Conservation (phyloP, 2,888 invertebrate species). For the Rhingia rostrata region DNA sequence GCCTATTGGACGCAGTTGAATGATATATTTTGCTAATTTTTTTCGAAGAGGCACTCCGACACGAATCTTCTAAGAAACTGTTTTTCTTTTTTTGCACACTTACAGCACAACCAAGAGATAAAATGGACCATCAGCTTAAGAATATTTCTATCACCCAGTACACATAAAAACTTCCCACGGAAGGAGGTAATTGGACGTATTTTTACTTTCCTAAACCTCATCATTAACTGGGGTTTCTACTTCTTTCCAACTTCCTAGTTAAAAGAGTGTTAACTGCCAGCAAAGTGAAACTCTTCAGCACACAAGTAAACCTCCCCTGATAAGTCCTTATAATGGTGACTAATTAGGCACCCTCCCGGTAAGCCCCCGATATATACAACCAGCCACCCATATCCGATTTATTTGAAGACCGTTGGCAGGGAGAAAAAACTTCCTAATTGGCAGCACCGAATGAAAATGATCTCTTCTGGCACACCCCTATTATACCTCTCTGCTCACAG, state of each 20-base stretch:
- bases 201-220: constrained; percentile 19
- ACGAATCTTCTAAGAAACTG: no score
- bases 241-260: not conserved
- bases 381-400: constrained; percentile 4
- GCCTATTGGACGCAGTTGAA: no score
- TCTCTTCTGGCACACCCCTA: not conserved
- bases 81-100: no score
- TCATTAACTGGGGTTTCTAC: constrained; percentile 23
- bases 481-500: not conserved
- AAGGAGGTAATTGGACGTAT: no score
- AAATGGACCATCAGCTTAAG: no score
- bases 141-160: no score
- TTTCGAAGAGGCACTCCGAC: no score
- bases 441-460: constrained; percentile 46
- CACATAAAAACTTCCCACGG: no score
- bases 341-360: constrained; percentile 57
- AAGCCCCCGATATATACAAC: not conserved
- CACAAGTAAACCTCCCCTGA: constrained; percentile 1
- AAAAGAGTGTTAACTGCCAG: constrained; percentile 49
- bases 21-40: no score
- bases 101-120: no score
- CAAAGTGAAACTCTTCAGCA: constrained; percentile 42
- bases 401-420: constrained; percentile 13
- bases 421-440: constrained; percentile 55
- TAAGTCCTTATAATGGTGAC: constrained; percentile 55